Base-by-base conservation (phyloP, 2,113 vertebrate genomes). In the Scartelaos histophorus region DNA sequence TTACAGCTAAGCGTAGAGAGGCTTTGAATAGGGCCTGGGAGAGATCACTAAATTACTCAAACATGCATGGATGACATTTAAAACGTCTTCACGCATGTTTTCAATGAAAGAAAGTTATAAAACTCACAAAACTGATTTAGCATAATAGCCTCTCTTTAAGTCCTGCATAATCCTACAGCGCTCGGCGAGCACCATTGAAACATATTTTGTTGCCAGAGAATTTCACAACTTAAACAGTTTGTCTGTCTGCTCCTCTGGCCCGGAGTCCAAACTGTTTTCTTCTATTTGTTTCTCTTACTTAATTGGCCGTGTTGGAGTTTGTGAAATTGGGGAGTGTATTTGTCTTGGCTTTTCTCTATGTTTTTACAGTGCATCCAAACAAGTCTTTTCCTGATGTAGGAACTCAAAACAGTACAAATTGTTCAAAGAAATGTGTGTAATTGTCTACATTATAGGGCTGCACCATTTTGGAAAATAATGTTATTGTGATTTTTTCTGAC, bases 221-320 rank as follows among this genome's bases (percentile, higher is more conserved):
- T 85, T 77, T 81, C 71, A 81, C 57, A 77, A 67, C 67, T 71
- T 79, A 76, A 64, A 78, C 77, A 67, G 66, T 82, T 79, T 74
- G 71, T 71, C 68, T 56, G 68, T 82, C 69, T 74, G 60, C 70
- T 60, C 72, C 17, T 12, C 66, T 56, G 15, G 69, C 66, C 60
- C 54, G 70, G 71, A 47, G 71, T 62, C 54, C 57, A n/a, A 38
- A 70, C 38, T 19, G 19, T 75, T 71, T 74, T 74, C 24, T 57
- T 4, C 57, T 70, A 65, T 3, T 56, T 56, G 49, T 15, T 51
- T 76, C 45, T 35, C 43, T 71, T 35, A 46, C 71, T 61, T 56
- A 74, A 79, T 58, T 77, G 49, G 17, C 4, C 46, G 3, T 57
- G 24, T 72, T 29, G 38, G 17, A 68, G 34, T 56, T 22, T 64